phyloP scores from a whole-genome alignment of 1,140 invertebrate genomes.

The Panonychus citri region DNA sequence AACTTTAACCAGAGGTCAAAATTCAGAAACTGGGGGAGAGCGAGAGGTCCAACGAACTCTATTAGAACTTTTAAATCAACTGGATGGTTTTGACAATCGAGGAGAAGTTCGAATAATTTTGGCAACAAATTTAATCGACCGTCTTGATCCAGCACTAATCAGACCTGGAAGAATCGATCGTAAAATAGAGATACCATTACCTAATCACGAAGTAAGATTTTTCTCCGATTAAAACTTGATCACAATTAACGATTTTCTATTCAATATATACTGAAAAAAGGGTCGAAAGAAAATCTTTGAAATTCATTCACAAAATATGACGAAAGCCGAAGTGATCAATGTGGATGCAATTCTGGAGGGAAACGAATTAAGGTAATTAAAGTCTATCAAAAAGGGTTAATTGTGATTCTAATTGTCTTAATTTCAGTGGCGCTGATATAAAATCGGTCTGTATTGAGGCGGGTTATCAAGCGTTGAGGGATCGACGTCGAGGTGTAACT shows the following conservation, averaged over 20 bases:
- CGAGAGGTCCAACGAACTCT: not conserved
- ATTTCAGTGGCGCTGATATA: slow-evolving; percentile 97
- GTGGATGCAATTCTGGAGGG: slow-evolving; percentile 93
- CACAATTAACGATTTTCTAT: not conserved
- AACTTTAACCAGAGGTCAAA: no score
- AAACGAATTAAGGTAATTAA: not conserved
- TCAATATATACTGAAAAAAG: not conserved
- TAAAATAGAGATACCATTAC: slow-evolving; percentile 27
- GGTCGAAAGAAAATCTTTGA: slow-evolving; percentile 68
- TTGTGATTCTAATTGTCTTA: slow-evolving; percentile 85
- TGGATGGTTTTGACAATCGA: slow-evolving; percentile 92
- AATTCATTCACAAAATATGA: slow-evolving; percentile 96
- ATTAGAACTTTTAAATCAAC: slow-evolving; percentile 68
- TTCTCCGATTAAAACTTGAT: not conserved
- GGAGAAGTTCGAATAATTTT: slow-evolving; percentile 95
- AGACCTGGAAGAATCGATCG: slow-evolving; percentile 85
- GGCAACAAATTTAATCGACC: slow-evolving; percentile 95
- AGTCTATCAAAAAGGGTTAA: no score
- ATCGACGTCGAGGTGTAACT: slow-evolving; percentile 94
- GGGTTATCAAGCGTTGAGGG: slow-evolving; percentile 84
- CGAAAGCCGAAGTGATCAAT: slow-evolving; percentile 94
- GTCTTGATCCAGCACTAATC: slow-evolving; percentile 85
- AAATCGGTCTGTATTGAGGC: slow-evolving; percentile 98
- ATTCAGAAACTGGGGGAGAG: not conserved
- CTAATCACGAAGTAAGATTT: not conserved